A percentile compares a stretch with the other conserved stretches of the same genome.
Evolutionary conservation across 2,888 invertebrate species (phyloP).

Genomic region (Nomada fucata): DNA sequence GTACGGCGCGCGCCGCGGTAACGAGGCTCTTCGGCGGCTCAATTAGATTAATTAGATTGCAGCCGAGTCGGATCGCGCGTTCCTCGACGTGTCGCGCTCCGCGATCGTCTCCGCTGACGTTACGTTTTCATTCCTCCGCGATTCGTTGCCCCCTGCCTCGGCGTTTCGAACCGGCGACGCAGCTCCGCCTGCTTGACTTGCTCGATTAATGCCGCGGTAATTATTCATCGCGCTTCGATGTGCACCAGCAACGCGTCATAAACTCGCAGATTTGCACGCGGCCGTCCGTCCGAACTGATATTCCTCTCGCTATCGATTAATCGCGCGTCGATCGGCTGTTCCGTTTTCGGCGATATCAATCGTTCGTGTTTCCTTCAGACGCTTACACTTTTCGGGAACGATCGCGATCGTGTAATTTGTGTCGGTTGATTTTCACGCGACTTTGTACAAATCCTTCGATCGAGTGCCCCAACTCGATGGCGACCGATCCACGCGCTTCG

Average conservation of each 20-base stretch:
- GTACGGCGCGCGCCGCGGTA: slow-evolving; percentile 58
- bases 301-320: too few relatives aligned
- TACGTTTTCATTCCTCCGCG: slow-evolving; percentile 48
- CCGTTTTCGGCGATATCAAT: too few relatives aligned
- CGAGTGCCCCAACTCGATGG: too few relatives aligned
- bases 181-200: not conserved
- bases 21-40: slow-evolving; percentile 72
- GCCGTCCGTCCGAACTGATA: too few relatives aligned
- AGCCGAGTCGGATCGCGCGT: slow-evolving; percentile 71
- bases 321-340: too few relatives aligned
- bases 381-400: too few relatives aligned
- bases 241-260: not conserved
- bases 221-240: not conserved
- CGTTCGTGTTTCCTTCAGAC: too few relatives aligned
- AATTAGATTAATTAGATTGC: slow-evolving; percentile 82
- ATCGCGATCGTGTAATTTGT: too few relatives aligned
- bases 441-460: too few relatives aligned
- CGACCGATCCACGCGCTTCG: too few relatives aligned
- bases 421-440: too few relatives aligned
- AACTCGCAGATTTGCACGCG: too few relatives aligned
- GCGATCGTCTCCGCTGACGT: slow-evolving; percentile 29
- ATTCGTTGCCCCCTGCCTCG: slow-evolving; percentile 2
- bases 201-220: not conserved
- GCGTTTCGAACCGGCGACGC: not conserved
- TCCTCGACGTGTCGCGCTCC: slow-evolving; percentile 56